These are phyloP conservation scores for Atrina japonica DNA, from an alignment of 2,888 invertebrate genomes.

Conservation along the genomic window DNA sequence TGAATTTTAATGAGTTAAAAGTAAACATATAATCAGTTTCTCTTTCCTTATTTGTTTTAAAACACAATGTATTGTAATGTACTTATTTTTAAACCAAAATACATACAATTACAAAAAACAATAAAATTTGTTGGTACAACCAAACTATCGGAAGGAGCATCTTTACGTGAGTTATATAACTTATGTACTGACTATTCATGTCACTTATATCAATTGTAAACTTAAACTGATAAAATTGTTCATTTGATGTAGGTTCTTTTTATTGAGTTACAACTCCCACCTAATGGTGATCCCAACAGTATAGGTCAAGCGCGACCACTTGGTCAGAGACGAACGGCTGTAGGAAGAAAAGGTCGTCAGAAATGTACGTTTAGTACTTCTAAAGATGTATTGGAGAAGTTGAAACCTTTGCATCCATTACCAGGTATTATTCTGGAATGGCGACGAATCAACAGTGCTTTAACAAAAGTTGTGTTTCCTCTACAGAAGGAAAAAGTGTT, in stretches of 20 bases:
- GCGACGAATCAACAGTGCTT: conserved; percentile 89
- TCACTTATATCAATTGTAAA: too few relatives aligned
- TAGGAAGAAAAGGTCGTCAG: conserved; percentile 48
- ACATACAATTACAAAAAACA: too few relatives aligned
- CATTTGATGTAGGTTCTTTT: conserved; percentile 81
- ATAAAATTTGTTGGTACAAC: too few relatives aligned
- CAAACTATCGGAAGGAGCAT: too few relatives aligned
- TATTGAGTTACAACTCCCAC: conserved; percentile 78
- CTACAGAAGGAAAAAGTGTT: conserved; percentile 74
- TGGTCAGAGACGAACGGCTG: conserved; percentile 52
- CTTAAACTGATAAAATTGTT: too few relatives aligned
- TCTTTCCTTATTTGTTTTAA: too few relatives aligned
- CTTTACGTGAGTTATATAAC: too few relatives aligned
- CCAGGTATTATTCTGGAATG: conserved; percentile 90
- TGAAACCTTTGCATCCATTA: conserved; percentile 86
- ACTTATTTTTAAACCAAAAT: too few relatives aligned
- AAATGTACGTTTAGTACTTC: conserved; percentile 83
- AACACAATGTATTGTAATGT: too few relatives aligned
- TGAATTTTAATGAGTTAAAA: too few relatives aligned
- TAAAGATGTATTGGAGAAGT: conserved; percentile 88
- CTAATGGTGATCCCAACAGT: conserved; percentile 71
- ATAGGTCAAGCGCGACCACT: conserved; percentile 55
- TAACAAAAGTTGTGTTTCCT: conserved; percentile 85
- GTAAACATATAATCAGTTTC: too few relatives aligned
- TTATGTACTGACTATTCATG: too few relatives aligned